phyloP scores from a whole-genome alignment of 2,888 invertebrate species.

The Phania funesta region DNA sequence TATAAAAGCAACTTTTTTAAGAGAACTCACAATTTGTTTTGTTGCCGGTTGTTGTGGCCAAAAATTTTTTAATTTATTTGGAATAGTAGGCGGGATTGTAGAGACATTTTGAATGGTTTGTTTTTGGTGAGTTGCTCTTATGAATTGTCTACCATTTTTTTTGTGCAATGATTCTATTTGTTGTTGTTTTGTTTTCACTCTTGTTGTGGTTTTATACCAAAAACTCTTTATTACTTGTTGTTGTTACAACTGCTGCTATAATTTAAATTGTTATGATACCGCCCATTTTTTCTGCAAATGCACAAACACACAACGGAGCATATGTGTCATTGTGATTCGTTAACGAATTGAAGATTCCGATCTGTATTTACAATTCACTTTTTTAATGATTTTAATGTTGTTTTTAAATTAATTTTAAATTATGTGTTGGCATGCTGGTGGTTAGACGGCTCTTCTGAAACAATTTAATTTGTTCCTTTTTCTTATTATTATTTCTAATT shows the following conservation, averaged over 20 bases:
- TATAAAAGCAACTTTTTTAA: not conserved
- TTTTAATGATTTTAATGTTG: constrained; percentile 10
- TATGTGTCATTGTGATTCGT: constrained; percentile 57
- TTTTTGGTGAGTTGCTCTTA: constrained; percentile 24
- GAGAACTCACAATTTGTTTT: constrained; percentile 11
- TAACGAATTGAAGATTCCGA: constrained; percentile 38
- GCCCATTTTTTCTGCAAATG: constrained; percentile 68
- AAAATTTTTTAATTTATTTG: constrained; percentile 17
- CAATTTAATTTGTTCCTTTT: constrained; percentile 62
- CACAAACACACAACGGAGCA: not conserved
- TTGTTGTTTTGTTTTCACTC: constrained; percentile 66
- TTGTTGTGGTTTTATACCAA: not conserved
- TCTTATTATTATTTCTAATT: constrained; percentile 50
- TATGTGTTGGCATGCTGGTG: constrained; percentile 54
- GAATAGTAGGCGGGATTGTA: constrained; percentile 69
- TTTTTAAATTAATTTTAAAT: constrained; percentile 52
- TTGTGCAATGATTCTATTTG: constrained; percentile 47
- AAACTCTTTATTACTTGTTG: constrained; percentile 19
- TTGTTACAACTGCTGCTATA: constrained; percentile 70
- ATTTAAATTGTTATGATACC: constrained; percentile 75
- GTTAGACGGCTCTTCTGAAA: constrained; percentile 49
- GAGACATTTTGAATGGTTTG: constrained; percentile 31
- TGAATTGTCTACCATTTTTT: constrained; percentile 55
- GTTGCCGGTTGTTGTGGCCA: constrained; percentile 16
- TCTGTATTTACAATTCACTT: not conserved